Base-by-base conservation (phyloP, 2,113 vertebrate genomes). In the Dinomys branickii region DNA sequence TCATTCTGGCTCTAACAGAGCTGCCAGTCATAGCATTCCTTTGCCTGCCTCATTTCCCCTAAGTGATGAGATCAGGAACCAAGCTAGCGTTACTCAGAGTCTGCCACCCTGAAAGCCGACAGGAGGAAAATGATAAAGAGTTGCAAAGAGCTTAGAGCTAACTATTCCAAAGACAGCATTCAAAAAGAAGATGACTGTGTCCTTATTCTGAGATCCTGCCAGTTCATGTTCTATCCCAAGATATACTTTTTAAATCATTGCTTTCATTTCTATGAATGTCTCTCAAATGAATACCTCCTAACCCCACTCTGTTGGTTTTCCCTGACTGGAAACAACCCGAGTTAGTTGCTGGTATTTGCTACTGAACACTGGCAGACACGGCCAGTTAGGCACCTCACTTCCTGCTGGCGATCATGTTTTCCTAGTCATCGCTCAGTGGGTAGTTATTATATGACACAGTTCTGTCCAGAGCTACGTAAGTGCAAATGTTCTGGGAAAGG, bases 221-320 rank as follows among this genome's bases (percentile, higher is more conserved):
- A 85, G 47, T 81, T 92, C 47, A 10, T 59, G 52, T 41, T 10
- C 24, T 73, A 56, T 41, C 30, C 30, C 13, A 71, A 84, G 65
- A 61, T 61, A 3, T 77, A 35, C 14, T 35, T 93, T 87, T 83
- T 61, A 69, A 94, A 85, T 56, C 1, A 38, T 5, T 44, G n/a
- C 41, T 17, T 91, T 94, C 47, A 94, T 87, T 86, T 93, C 61
- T 86, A 52, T 56, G 69, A 88, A 93, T 87, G 3, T 33, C 47
- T 90, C 91, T 84, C 52, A 65, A 85, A 77, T 89, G 63, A 50
- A 90, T 6, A 88, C 28, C 35, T 58, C 9, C 13, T 5, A 12
- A 11, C 6, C 11, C 13, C 10, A 67, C 5, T 2, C 24, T 2
- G 5, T 88, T 86, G 85, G 9, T 71, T 59, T 86, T 80, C 38